Percentiles rank a stretch among this genome's conserved stretches.
Evolutionary conservation across 2,797 vertebrate genomes (phyloP).

Genomic region (Lycodopsis pacificus): DNA sequence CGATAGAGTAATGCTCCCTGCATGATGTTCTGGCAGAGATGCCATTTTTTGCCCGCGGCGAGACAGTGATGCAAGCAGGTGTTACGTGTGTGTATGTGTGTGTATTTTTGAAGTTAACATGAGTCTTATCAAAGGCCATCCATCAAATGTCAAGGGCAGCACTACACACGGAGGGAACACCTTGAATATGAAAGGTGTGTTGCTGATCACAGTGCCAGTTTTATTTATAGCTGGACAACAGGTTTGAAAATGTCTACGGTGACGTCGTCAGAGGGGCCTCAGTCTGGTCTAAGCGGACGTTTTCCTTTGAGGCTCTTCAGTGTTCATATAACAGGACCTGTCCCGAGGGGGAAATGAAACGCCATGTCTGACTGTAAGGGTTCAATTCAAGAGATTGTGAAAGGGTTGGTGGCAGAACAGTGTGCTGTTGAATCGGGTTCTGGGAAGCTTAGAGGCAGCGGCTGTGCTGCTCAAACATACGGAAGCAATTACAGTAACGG

Average conservation of each 20-base stretch:
- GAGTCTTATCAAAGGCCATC: constrained; percentile 31
- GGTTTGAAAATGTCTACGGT: constrained; percentile 1
- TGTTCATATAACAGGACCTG: constrained; percentile 22
- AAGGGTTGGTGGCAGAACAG: constrained; percentile 35
- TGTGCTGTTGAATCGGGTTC: constrained; percentile 36
- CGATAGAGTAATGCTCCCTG: background rate
- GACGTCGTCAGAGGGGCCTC: background rate
- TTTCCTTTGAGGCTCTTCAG: constrained; percentile 15
- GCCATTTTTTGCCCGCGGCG: constrained; percentile 18
- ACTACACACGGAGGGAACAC: background rate
- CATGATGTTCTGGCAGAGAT: background rate
- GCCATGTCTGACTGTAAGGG: constrained; percentile 13
- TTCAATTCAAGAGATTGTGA: constrained; percentile 27
- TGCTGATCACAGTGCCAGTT: background rate
- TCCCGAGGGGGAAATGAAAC: constrained; percentile 4
- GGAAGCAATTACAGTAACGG: constrained; percentile 66
- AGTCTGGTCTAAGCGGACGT: background rate
- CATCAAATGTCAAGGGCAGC: constrained; percentile 33
- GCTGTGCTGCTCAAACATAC: constrained; percentile 52
- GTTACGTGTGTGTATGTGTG: background rate
- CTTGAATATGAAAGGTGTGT: background rate
- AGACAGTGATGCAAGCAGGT: constrained; percentile 14
- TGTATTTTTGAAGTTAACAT: constrained; percentile 7
- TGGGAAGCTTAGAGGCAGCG: constrained; percentile 47
- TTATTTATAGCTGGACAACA: constrained; percentile 22